These are phyloP conservation scores for Vanacampus margaritifer DNA, from an alignment of 2,113 vertebrate species.

Conservation along the genomic window DNA sequence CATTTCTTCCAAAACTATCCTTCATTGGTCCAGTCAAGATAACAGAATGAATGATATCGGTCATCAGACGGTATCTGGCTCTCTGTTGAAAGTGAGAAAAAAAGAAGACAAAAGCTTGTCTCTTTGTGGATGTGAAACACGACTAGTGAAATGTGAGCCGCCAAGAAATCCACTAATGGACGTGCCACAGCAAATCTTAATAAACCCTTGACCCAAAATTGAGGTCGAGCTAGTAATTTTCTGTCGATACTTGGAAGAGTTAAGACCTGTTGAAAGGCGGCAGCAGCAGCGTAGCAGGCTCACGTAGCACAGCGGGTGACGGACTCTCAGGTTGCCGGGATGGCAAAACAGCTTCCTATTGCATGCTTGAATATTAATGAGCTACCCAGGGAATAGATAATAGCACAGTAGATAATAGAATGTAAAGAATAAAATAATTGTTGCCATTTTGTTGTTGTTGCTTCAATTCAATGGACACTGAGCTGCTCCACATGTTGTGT, in stretches of 20 bases:
- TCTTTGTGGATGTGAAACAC: not conserved
- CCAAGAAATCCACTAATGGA: not conserved
- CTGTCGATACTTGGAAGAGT: not conserved
- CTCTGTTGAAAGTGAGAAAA: not conserved
- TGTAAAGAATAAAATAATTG: not conserved
- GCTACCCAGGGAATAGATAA: not conserved
- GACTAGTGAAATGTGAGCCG: not conserved
- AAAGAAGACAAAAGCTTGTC: not conserved
- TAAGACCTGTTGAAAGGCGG: conserved; percentile 20
- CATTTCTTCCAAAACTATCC: too few species aligned
- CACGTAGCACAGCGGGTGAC: conserved; percentile 66
- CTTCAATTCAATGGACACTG: not conserved
- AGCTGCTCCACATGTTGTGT: not conserved
- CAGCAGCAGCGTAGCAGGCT: conserved; percentile 33
- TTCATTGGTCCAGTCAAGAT: not conserved
- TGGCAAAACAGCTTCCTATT: conserved; percentile 43
- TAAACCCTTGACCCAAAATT: conserved; percentile 3
- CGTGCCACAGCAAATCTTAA: conserved; percentile 22
- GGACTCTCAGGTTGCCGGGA: conserved; percentile 64
- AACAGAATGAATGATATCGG: not conserved
- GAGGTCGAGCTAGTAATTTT: not conserved
- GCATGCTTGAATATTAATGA: conserved; percentile 26
- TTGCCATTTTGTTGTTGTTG: not conserved
- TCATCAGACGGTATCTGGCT: not conserved
- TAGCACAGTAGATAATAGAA: too few species aligned